phyloP scores from a whole-genome alignment of 1,140 invertebrate species.

The Eubasilissa regina region DNA sequence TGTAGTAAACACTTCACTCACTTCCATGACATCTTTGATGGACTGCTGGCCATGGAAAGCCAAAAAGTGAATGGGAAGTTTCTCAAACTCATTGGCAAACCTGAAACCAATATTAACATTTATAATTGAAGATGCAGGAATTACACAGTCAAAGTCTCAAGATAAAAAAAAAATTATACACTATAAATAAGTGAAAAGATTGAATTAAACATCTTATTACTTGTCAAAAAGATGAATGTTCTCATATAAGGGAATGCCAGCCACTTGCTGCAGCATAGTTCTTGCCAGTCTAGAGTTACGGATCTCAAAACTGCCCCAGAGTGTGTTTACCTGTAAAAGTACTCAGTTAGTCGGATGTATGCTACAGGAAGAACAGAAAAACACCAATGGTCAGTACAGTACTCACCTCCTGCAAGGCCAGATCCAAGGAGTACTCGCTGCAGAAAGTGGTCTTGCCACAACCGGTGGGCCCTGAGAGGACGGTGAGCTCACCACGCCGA shows the following conservation, averaged over 20 bases:
- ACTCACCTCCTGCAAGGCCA: slow-evolving; percentile 94
- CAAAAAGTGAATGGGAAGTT: slow-evolving; percentile 94
- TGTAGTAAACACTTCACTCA: slow-evolving; percentile 62
- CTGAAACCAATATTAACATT: slow-evolving; percentile 33
- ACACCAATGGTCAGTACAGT: neutral
- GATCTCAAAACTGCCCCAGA: slow-evolving; percentile 99
- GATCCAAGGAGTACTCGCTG: slow-evolving; percentile 98
- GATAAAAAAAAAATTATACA: too few species aligned
- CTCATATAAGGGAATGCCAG: slow-evolving; percentile 81
- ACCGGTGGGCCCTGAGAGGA: slow-evolving; percentile 97
- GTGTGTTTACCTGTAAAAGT: slow-evolving; percentile 81
- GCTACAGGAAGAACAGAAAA: neutral
- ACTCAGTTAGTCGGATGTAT: neutral
- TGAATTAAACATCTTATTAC: slow-evolving; percentile 58
- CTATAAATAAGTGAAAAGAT: too few species aligned
- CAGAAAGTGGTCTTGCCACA: slow-evolving; percentile 98
- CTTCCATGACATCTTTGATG: slow-evolving; percentile 91
- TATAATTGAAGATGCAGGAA: neutral
- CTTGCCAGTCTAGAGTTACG: slow-evolving; percentile 88
- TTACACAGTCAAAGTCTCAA: too few species aligned
- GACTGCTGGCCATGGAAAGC: slow-evolving; percentile 95
- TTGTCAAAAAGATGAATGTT: slow-evolving; percentile 85
- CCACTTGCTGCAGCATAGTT: slow-evolving; percentile 93
- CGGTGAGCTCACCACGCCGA: slow-evolving; percentile 94
- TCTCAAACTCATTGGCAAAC: slow-evolving; percentile 88